phyloP scores from a whole-genome alignment of 2,797 vertebrate genomes.

The Rhodeus uyekii region DNA sequence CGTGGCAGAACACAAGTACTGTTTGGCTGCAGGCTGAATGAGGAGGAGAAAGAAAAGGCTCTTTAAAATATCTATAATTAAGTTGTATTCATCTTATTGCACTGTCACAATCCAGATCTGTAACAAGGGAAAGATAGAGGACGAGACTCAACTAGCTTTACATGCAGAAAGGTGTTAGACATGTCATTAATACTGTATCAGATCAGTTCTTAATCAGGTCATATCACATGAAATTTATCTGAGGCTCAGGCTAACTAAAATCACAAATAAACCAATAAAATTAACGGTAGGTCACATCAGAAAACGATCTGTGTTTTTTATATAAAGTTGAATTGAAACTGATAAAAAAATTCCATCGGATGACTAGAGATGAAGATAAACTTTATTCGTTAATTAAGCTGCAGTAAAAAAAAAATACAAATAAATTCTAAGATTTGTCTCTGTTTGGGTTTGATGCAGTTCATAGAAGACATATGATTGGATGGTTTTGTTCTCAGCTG shows the following conservation, averaged over 20 bases:
- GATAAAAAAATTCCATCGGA: background rate
- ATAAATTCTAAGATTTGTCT: background rate
- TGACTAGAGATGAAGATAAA: background rate
- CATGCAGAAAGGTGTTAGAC: background rate
- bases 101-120: constrained; percentile 71
- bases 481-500: constrained; percentile 4
- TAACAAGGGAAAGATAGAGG: constrained; percentile 64
- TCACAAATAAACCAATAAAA: background rate
- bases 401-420: background rate
- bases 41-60: constrained; percentile 58
- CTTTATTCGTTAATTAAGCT: constrained; percentile 11
- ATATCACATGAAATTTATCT: background rate
- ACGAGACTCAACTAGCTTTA: background rate
- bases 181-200: background rate
- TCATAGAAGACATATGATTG: constrained; percentile 6
- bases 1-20: constrained; percentile 85
- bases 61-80: constrained; percentile 78
- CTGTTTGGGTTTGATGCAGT: constrained; percentile 24
- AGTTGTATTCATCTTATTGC: constrained; percentile 74
- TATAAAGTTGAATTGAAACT: background rate
- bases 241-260: background rate
- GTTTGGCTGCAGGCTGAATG: constrained; percentile 79
- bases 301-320: background rate
- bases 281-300: background rate
- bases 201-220: background rate